Base-by-base conservation (phyloP, 2,888 invertebrate species). In the Conus canariensis region DNA sequence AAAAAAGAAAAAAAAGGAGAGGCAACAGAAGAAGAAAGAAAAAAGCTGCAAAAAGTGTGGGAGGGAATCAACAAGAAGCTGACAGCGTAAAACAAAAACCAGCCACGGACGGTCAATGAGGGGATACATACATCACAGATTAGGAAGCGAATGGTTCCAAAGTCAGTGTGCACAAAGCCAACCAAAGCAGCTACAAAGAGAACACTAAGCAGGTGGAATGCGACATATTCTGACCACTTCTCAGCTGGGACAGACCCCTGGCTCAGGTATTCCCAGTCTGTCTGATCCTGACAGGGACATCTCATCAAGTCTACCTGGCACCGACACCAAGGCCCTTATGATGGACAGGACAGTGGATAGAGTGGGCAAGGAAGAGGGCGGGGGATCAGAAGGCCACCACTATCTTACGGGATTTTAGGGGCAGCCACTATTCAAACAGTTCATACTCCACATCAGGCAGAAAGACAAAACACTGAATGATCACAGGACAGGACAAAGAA, bases 111-210 rank as follows among this genome's bases (percentile, higher is more conserved):
- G 58, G 22, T 14, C 70, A 22, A 70, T 22, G 22, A 70, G 16
- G n/a, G 22, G 70, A 4, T 16, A 64, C 64, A 16, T 12, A 70
- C 70, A 70, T 16, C 8, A 22, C 19, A 19, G 58, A 58, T 83
- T 83, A 83, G 82, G 56, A 83, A 83, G 82, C 82, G 25, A 58
- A 19, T 7, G 56, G 25, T n/a, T 83, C 58, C 82, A 83, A n/a
- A 30, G 30, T 25, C 9, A 83, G 58, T 58, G 82, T 22, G 82
- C 58, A 83, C 82, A 56, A 83, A 83, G 82, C 82, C 82, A 83
- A 56, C 56, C 82, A 83, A 83, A 83, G 82, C 82, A 10, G 56
- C 82, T 83, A 83, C 56, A 56, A 56, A 56, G 10, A 58, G 16
- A 19, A 83, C 82, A 83, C 82, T 58, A 83, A 83, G 56, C 82